Evolutionary conservation across 2,888 invertebrate species (phyloP), one percentile per base, ranked within the genome.

Genomic region (Steinernema carpocapsae): DNA sequence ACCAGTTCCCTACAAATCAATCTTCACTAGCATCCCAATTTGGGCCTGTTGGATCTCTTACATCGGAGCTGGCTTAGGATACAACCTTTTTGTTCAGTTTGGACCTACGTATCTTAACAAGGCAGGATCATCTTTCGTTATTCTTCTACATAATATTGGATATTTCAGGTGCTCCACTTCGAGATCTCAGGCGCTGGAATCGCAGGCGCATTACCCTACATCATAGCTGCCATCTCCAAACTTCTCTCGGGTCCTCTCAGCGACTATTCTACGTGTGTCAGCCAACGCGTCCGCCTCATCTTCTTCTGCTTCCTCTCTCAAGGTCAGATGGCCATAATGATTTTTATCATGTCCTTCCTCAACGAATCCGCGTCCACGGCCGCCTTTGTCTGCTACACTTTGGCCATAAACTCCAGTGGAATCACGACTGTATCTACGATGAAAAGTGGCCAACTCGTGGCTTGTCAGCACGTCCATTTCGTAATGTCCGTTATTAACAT

Each of bases 341-440:
- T 78, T 52, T 26, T 83, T 7, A 72, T 79, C 6, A 77, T 83
- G 75, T 78, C 83, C 14, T 64, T 76, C 37, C 32, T 76, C 17
- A 70, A 75, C 14, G 42, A 56, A 6, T 22, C 42, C 14, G 52
- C 29, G 3, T 19, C 70, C 7, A 37, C 43, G 29, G 42, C 51
- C 46, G 81, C 79, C 2, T 83, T 83, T 76, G 74, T 82, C 6
- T 80, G 79, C 73, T 84, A 83, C 74, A 84, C 83, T 0, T 72
- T 75, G 7, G 80, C 82, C 22, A 81, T 82, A 71, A 78, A 78
- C 32, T 76, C 80, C 26, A 78, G 77, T 10, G 82, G 83, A 10
- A 64, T 84, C 24, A 84, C 84, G 48, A 78, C 82, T 51, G 80
- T 84, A 3, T 83, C 82, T 22, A 79, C 79, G 6, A 78, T 81